Evolutionary conservation across 2,888 invertebrate genomes (phyloP).

Genomic region (Agriopis marginaria): DNA sequence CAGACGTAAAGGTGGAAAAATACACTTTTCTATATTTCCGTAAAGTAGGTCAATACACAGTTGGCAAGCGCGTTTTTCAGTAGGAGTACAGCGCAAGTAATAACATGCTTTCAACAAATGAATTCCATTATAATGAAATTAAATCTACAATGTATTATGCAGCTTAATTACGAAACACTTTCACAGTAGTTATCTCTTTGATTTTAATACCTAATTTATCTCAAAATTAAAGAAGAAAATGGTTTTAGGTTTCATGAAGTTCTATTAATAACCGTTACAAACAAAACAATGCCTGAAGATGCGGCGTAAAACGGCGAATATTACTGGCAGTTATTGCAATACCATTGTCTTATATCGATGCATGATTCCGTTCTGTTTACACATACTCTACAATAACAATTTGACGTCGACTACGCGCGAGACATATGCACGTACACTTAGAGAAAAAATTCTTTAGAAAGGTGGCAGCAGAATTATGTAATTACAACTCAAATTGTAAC

Average conservation of each 20-base stretch:
- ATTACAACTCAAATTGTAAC: not conserved
- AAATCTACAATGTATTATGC: conserved; percentile 5
- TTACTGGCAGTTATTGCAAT: conserved; percentile 30
- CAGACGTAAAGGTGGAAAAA: conserved; percentile 15
- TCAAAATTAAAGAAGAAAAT: not conserved
- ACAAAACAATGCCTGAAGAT: conserved; percentile 9
- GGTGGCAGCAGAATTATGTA: not conserved
- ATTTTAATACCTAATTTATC: conserved; percentile 2
- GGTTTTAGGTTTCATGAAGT: not conserved
- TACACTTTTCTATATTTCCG: conserved; percentile 21
- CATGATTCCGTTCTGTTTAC: conserved; percentile 70
- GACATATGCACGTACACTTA: conserved; percentile 11
- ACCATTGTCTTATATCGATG: conserved; percentile 39
- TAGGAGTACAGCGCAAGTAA: conserved; percentile 18
- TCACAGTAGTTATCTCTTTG: not conserved
- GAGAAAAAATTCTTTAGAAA: conserved; percentile 6
- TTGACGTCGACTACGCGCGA: conserved; percentile 46
- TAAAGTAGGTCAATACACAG: conserved; percentile 24
- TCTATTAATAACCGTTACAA: not conserved
- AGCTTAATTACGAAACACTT: conserved; percentile 13
- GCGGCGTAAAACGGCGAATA: conserved; percentile 4
- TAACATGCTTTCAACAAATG: conserved; percentile 27
- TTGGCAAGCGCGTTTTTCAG: conserved; percentile 27
- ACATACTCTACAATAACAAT: conserved; percentile 73
- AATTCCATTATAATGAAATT: conserved; percentile 26